A percentile compares a stretch with the other conserved stretches of the same genome.
phyloP scores from a whole-genome alignment of 2,113 vertebrate genomes.

The Gnathonemus longibarbis region DNA sequence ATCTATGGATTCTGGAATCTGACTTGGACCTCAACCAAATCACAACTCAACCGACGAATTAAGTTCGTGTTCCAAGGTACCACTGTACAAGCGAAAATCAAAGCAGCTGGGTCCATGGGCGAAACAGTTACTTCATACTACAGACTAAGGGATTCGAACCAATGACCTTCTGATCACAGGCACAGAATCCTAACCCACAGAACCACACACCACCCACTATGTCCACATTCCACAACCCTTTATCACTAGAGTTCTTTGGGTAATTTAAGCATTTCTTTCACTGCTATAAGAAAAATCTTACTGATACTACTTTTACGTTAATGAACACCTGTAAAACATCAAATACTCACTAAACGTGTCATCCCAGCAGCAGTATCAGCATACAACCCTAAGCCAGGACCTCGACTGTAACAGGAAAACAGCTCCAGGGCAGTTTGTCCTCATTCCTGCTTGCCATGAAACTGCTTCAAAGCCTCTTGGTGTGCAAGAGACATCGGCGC shows the following conservation, averaged over 20 bases:
- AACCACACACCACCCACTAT: neutral
- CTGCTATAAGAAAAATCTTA: neutral
- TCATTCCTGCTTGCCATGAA: neutral
- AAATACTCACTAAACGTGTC: neutral
- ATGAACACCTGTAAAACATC: neutral
- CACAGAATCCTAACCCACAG: neutral
- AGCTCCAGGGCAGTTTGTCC: neutral
- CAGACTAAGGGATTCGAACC: neutral
- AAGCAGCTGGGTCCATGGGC: neutral
- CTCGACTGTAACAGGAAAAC: neutral
- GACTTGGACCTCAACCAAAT: no score
- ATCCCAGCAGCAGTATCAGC: neutral
- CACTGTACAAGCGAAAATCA: neutral
- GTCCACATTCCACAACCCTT: neutral
- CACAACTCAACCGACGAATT: no score
- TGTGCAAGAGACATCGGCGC: neutral
- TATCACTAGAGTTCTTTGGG: neutral
- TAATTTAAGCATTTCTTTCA: neutral
- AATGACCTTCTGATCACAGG: neutral
- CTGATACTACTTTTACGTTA: neutral
- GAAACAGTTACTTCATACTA: neutral
- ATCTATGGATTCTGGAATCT: no score
- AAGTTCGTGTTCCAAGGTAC: no score
- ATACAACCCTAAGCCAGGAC: neutral
- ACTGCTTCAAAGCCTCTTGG: neutral